Evolutionary conservation across 2,797 vertebrate species (phyloP), one percentile per base, ranked within the genome.

Genomic region (Aeoliscus strigatus): DNA sequence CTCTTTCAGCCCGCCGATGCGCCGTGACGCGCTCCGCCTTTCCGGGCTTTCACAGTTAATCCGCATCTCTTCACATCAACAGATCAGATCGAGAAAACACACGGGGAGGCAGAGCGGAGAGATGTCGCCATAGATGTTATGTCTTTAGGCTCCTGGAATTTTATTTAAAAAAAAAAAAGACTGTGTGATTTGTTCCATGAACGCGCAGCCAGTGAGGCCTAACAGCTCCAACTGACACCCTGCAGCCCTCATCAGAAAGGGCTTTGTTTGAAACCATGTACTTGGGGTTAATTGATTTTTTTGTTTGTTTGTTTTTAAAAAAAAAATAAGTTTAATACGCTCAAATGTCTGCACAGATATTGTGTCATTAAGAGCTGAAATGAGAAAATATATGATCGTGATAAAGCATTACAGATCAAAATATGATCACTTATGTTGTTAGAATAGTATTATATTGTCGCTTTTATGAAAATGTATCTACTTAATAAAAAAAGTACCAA

Each of bases 1-100:
- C 87, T 91, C 87, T 92, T 91, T 91, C 69, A 84, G 90, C 54
- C 83, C 82, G 91, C 87, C 90, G 75, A 81, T 75, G 84, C 83
- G 91, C 91, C 91, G 89, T 85, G 88, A 88, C 90, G 89, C 84
- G 87, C 90, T 89, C 87, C 83, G 86, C 90, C 91, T 89, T 89
- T 91, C 86, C 88, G 88, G 35, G 86, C 85, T 83, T 86, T 92
- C 89, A 89, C 70, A 85, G 85, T 83, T 92, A 91, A 92, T 91
- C 90, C 90, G 86, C 88, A 90, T 91, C 89, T 90, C 90, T 86
- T 89, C 89, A 91, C 90, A 89, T 90, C 89, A 81, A 83, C 82
- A 88, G 90, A 92, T 93, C 91, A 92, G 86, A 90, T 85, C 6
- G 18, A 77, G 82, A 86, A 88, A 59, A 88, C 80, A 58, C 66